phyloP scores from a whole-genome alignment of 2,888 invertebrate species.

The Harpalus rufipes region DNA sequence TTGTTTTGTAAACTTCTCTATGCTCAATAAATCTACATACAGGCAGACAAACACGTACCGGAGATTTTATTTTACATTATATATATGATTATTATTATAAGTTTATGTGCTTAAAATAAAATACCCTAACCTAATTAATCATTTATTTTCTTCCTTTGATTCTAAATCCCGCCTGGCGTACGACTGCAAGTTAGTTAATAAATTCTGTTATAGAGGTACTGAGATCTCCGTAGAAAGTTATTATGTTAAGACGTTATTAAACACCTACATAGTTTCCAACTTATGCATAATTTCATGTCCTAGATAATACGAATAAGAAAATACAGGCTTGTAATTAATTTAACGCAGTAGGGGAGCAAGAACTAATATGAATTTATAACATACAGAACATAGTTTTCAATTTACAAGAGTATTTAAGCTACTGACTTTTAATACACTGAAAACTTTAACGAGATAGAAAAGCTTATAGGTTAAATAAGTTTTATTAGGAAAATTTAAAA shows the following conservation, averaged over 20 bases:
- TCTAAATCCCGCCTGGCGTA: not conserved
- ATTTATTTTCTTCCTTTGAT: not conserved
- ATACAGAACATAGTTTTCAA: conserved; percentile 1
- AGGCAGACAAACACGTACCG: too few species aligned
- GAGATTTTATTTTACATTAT: too few species aligned
- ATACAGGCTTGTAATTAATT: conserved; percentile 14
- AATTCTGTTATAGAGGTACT: conserved; percentile 1
- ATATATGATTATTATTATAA: too few species aligned
- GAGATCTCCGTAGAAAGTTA: conserved; percentile 10
- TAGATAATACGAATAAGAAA: conserved; percentile 34
- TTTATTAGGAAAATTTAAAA: too few species aligned
- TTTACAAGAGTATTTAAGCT: not conserved
- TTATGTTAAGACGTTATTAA: conserved; percentile 24
- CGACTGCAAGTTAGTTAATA: not conserved
- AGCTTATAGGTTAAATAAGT: too few species aligned
- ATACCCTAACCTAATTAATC: not conserved
- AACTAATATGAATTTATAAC: conserved; percentile 12
- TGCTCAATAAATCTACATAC: too few species aligned
- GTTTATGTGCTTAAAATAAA: too few species aligned
- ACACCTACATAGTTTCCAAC: conserved; percentile 36
- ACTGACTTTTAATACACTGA: too few species aligned
- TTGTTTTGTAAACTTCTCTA: too few species aligned
- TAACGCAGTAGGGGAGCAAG: not conserved
- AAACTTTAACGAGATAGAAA: too few species aligned
- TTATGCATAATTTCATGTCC: conserved; percentile 31